Conservation (phyloP, 2,113 vertebrate species). For the Damaliscus lunatus region DNA sequence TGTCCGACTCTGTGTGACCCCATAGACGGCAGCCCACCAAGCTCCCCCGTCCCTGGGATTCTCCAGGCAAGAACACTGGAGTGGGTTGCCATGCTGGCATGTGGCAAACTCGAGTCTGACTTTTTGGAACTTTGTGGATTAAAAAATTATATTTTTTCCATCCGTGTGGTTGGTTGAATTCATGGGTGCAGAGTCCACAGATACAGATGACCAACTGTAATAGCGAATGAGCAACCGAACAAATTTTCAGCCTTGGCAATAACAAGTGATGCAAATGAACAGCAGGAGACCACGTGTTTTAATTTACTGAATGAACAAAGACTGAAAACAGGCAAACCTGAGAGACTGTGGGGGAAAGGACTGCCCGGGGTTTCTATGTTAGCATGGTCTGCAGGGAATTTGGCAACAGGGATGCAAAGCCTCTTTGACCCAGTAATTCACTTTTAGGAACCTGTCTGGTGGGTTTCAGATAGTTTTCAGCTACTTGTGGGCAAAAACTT, state of each 20-base stretch:
- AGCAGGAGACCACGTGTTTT: neutral
- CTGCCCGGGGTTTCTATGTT: accelerated
- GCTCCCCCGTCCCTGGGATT: too few relatives aligned
- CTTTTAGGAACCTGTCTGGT: neutral
- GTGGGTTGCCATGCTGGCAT: neutral
- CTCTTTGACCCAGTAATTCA: neutral
- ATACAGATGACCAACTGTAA: neutral
- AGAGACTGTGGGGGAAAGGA: neutral
- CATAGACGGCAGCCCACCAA: too few relatives aligned
- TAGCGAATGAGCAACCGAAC: neutral
- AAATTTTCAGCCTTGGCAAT: neutral
- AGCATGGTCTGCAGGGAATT: neutral
- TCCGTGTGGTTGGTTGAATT: neutral
- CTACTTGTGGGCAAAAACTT: neutral
- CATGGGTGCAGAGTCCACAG: neutral
- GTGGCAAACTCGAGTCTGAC: neutral
- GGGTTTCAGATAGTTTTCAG: neutral
- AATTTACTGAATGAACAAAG: neutral
- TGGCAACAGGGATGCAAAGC: too few relatives aligned
- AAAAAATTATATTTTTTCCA: neutral
- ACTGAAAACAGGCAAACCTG: neutral
- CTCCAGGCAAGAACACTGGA: too few relatives aligned
- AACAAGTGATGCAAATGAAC: neutral
- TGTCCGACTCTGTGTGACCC: too few relatives aligned
- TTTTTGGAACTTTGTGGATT: neutral